Evolutionary conservation across 2,113 vertebrate genomes (phyloP).

Genomic region (Tauraco erythrolophus): DNA sequence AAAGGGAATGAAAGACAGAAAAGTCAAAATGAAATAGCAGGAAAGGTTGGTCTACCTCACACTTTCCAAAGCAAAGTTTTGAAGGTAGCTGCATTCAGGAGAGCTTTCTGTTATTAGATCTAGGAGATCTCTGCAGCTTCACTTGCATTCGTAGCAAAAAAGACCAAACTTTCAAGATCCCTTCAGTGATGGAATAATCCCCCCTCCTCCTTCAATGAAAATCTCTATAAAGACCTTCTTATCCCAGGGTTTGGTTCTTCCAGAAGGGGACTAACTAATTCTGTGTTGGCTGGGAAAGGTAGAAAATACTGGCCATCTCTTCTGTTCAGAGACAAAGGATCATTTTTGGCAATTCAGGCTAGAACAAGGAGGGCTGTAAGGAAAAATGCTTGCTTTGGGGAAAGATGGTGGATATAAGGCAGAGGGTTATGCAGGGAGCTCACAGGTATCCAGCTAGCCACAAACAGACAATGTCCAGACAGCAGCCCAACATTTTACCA

Average conservation of each 20-base stretch:
- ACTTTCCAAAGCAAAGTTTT: neutral
- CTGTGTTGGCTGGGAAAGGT: neutral
- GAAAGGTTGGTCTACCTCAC: neutral
- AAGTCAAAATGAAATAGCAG: neutral
- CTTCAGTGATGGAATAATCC: neutral
- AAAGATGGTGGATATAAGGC: neutral
- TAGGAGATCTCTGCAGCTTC: neutral
- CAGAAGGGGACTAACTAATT: neutral
- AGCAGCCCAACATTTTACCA: neutral
- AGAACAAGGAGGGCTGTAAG: neutral
- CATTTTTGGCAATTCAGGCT: neutral
- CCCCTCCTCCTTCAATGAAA: neutral
- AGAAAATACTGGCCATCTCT: neutral
- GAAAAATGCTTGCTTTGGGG: neutral
- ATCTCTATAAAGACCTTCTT: neutral
- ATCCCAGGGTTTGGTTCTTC: neutral
- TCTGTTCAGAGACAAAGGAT: neutral
- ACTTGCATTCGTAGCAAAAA: neutral
- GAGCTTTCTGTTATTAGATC: neutral
- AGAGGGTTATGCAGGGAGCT: neutral
- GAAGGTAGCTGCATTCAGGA: neutral
- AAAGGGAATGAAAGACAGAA: neutral
- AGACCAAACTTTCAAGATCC: neutral
- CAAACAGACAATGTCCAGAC: neutral
- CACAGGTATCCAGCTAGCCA: neutral